Evolutionary conservation across 2,888 invertebrate species (phyloP).

Genomic region (Muschampia plurimacula): DNA sequence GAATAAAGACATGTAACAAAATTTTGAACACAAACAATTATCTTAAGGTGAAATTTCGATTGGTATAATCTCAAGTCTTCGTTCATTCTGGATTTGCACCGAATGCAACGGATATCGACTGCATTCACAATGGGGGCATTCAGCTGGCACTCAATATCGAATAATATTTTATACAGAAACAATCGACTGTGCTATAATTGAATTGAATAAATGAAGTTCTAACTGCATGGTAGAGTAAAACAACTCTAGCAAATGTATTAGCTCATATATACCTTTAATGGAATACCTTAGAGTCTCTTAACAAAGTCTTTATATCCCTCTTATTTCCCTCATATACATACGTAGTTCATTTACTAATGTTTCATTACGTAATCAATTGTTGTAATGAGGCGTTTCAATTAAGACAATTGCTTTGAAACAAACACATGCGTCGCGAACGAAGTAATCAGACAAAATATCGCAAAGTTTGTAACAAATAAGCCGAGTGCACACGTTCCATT

Average conservation of each 20-base stretch:
- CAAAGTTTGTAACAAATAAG: constrained; percentile 68
- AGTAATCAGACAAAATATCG: constrained; percentile 54
- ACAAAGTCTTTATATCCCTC: background rate
- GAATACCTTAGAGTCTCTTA: background rate
- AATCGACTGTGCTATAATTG: constrained; percentile 39
- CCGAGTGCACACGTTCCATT: constrained; percentile 70
- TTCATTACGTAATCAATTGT: background rate
- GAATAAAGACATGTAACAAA: constrained; percentile 33
- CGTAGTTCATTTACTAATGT: background rate
- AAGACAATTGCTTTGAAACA: constrained; percentile 35
- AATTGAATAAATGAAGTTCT: constrained; percentile 24
- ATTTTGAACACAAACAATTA: constrained; percentile 58
- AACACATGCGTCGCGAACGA: constrained; percentile 34
- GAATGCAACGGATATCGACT: constrained; percentile 65
- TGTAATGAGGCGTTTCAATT: constrained; percentile 19
- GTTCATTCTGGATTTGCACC: constrained; percentile 79
- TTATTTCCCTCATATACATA: background rate
- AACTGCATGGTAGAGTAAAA: too few species aligned
- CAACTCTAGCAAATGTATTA: background rate
- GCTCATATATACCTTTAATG: too few species aligned
- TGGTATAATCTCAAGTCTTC: constrained; percentile 77
- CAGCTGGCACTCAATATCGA: constrained; percentile 60
- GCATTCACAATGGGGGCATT: constrained; percentile 73
- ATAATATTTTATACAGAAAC: constrained; percentile 51
- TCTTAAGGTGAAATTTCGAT: constrained; percentile 68